phyloP scores from a whole-genome alignment of 2,888 invertebrate species.

The Oscheius myriophilus region DNA sequence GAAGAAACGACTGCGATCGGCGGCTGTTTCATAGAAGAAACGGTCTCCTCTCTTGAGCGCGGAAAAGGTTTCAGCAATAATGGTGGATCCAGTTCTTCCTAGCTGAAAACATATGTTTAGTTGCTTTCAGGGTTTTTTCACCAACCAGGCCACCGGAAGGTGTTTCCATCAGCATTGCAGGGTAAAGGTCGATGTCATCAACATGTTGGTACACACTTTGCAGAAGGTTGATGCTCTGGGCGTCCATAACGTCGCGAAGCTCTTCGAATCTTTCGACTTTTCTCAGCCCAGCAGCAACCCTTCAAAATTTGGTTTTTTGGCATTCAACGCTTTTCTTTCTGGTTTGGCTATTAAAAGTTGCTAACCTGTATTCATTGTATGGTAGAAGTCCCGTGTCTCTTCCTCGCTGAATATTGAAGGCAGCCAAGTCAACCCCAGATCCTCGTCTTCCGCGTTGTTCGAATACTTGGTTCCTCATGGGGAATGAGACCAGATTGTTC shows the following conservation, averaged over 20 bases:
- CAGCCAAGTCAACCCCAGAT: slow-evolving; percentile 86
- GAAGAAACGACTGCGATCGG: slow-evolving; percentile 10
- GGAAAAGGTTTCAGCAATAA: slow-evolving; percentile 53
- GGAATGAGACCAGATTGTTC: slow-evolving; percentile 51
- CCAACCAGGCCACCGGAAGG: slow-evolving; percentile 38
- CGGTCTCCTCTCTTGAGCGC: slow-evolving; percentile 49
- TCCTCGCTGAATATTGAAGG: slow-evolving; percentile 86
- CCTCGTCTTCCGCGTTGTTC: slow-evolving; percentile 82
- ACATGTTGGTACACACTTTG: slow-evolving; percentile 44
- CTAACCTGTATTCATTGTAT: slow-evolving; percentile 35
- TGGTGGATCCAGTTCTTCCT: slow-evolving; percentile 49
- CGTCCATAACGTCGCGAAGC: slow-evolving; percentile 36
- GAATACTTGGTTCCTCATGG: slow-evolving; percentile 74
- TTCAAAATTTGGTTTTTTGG: not conserved
- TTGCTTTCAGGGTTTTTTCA: not conserved
- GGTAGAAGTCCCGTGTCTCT: slow-evolving; percentile 50
- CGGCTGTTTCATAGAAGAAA: slow-evolving; percentile 45
- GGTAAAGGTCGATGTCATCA: slow-evolving; percentile 54
- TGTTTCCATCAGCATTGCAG: slow-evolving; percentile 53
- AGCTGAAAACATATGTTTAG: slow-evolving; percentile 28
- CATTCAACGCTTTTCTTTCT: no score
- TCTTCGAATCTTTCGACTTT: slow-evolving; percentile 40
- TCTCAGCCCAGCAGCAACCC: slow-evolving; percentile 32
- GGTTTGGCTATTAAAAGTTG: no score
- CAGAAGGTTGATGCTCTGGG: slow-evolving; percentile 36